Evolutionary conservation across 2,113 vertebrate species (phyloP).

Genomic region (Chamaetylas fuelleborni): DNA sequence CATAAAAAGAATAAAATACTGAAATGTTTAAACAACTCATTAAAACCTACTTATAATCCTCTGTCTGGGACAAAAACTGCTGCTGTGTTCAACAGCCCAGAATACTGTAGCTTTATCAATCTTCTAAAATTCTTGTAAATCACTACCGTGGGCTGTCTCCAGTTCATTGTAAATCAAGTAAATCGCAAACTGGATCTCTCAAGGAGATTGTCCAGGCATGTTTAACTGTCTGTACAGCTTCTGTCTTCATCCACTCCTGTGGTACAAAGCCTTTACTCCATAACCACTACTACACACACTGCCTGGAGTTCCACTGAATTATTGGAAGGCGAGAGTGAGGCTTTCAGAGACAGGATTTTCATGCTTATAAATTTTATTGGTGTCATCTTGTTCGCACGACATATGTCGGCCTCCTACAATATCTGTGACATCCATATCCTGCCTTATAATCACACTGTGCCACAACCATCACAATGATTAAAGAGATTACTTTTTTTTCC

Average conservation of each 20-base stretch:
- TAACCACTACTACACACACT: not conserved
- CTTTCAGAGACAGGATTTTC: constrained; percentile 23
- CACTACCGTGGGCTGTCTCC: not conserved
- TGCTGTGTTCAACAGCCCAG: not conserved
- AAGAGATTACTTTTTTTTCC: not conserved
- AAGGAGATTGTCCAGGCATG: not conserved
- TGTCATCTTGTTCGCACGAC: not conserved
- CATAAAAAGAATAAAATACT: not conserved
- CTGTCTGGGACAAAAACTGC: not conserved
- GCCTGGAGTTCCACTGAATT: not conserved
- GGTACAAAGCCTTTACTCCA: not conserved
- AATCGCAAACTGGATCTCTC: not conserved
- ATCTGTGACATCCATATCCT: constrained; percentile 47
- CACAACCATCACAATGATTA: constrained; percentile 41
- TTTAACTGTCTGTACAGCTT: not conserved
- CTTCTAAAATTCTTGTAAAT: not conserved
- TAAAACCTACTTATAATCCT: not conserved
- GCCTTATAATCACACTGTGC: constrained; percentile 45
- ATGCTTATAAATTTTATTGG: constrained; percentile 34
- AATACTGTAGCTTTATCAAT: not conserved
- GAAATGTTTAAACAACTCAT: not conserved
- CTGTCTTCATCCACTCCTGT: not conserved
- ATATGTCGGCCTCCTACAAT: constrained; percentile 14
- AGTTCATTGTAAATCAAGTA: not conserved
- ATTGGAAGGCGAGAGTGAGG: not conserved